phyloP scores from a whole-genome alignment of 2,888 invertebrate species.

The Orthonevra nobilis region DNA sequence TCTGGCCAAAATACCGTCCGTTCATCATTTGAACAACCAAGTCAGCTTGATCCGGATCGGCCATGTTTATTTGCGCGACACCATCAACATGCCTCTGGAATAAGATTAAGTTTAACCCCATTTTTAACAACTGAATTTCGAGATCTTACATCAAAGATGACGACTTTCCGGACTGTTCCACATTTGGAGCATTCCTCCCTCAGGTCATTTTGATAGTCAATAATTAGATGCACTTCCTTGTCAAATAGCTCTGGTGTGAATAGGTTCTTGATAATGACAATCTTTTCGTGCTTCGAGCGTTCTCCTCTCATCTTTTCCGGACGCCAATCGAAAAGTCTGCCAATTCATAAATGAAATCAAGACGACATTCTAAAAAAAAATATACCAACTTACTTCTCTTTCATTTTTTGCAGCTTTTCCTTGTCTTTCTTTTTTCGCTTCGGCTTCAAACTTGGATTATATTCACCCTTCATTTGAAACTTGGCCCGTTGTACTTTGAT shows the following conservation, averaged over 20 bases:
- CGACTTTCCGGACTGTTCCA: constrained; percentile 95
- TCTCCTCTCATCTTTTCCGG: constrained; percentile 95
- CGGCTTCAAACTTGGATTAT: constrained; percentile 95
- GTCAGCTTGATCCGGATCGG: constrained; percentile 94
- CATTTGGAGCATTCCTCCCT: constrained; percentile 93
- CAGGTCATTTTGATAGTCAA: constrained; percentile 95
- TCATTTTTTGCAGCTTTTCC: constrained; percentile 94
- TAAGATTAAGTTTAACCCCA: background rate
- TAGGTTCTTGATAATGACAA: constrained; percentile 95
- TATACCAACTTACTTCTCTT: constrained; percentile 86
- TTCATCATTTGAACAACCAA: constrained; percentile 92
- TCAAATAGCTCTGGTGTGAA: constrained; percentile 95
- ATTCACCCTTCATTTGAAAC: constrained; percentile 96
- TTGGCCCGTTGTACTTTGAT: constrained; percentile 94
- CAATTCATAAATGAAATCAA: constrained; percentile 44
- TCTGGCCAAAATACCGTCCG: constrained; percentile 93
- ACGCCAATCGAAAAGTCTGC: constrained; percentile 95
- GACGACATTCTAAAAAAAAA: background rate
- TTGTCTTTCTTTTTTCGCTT: constrained; percentile 94
- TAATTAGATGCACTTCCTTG: constrained; percentile 91
- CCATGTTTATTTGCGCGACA: constrained; percentile 94
- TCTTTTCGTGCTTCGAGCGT: constrained; percentile 91
- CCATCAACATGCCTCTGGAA: constrained; percentile 93
- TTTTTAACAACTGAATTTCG: background rate
- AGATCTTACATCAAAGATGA: constrained; percentile 91